Percentiles rank a stretch among this genome's conserved stretches.
Evolutionary conservation across 2,113 vertebrate species (phyloP).

Genomic region (Forbesichthys papilliferus): DNA sequence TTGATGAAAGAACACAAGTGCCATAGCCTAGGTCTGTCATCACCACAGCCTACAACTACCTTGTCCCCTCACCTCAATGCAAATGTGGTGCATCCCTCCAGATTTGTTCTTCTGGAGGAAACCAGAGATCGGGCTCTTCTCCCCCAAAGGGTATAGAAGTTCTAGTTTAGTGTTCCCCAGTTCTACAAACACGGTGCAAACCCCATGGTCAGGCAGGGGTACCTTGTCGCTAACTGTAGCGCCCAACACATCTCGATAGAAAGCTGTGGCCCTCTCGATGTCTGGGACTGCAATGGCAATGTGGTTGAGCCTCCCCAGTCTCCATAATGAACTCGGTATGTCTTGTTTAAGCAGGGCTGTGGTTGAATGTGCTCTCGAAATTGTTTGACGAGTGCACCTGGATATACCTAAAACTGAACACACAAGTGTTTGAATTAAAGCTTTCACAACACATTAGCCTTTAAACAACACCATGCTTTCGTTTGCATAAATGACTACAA

Average conservation of each 20-base stretch:
- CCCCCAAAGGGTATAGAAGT: constrained; percentile 90
- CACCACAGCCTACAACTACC: neutral
- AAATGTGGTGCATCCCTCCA: constrained; percentile 97
- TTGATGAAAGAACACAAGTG: neutral
- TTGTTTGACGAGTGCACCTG: constrained; percentile 47
- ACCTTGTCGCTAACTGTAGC: constrained; percentile 84
- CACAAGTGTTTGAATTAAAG: neutral
- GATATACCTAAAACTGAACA: constrained; percentile 74
- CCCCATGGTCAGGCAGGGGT: constrained; percentile 89
- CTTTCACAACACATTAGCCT: neutral
- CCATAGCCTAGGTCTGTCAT: neutral
- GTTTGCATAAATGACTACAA: neutral
- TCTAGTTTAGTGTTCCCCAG: constrained; percentile 95
- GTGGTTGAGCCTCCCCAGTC: constrained; percentile 89
- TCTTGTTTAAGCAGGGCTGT: constrained; percentile 51
- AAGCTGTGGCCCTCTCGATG: constrained; percentile 82
- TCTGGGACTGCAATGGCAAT: constrained; percentile 93
- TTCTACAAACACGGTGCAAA: constrained; percentile 93
- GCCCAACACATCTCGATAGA: constrained; percentile 87
- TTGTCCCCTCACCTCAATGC: constrained; percentile 86
- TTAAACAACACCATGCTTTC: neutral
- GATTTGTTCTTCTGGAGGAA: constrained; percentile 92
- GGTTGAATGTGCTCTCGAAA: constrained; percentile 48
- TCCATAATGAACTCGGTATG: constrained; percentile 79
- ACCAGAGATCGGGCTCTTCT: constrained; percentile 86